phyloP scores from a whole-genome alignment of 2,113 vertebrate genomes.

The Rhinichthys klamathensis region DNA sequence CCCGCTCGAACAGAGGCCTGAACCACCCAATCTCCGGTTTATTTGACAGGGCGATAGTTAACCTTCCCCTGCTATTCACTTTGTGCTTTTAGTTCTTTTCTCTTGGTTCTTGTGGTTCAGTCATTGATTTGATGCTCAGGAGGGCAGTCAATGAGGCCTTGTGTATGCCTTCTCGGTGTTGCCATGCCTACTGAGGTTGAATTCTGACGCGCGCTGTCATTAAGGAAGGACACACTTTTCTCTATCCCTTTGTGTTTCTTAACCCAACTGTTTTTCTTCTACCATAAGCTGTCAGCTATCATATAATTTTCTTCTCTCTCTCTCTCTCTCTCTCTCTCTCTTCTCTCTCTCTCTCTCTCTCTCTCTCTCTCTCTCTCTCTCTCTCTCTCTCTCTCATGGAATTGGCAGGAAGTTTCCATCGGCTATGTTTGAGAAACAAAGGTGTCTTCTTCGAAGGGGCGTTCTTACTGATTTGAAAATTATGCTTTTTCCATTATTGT shows the following conservation, averaged over 20 bases:
- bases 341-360: too few relatives aligned
- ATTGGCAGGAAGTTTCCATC: too few relatives aligned
- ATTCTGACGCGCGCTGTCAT: constrained; percentile 53
- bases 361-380: too few relatives aligned
- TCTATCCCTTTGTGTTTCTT: background rate
- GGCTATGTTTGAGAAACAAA: too few relatives aligned
- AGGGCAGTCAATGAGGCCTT: constrained; percentile 66
- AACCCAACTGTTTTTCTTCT: background rate
- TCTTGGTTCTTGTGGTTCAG: constrained; percentile 4
- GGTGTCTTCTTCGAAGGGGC: background rate
- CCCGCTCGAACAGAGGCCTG: constrained; percentile 12
- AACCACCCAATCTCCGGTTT: constrained; percentile 33
- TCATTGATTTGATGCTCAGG: constrained; percentile 62
- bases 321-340: too few relatives aligned
- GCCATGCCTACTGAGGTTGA: constrained; percentile 63
- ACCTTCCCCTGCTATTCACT: constrained; percentile 48
- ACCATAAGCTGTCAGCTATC: background rate
- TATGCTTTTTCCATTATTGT: too few relatives aligned
- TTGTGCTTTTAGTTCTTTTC: constrained; percentile 32
- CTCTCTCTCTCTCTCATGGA: too few relatives aligned
- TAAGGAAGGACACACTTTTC: constrained; percentile 57
- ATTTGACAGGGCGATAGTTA: constrained; percentile 44
- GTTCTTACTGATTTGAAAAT: too few relatives aligned
- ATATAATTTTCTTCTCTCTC: background rate
- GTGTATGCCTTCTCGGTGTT: constrained; percentile 64